Evolutionary conservation across 2,888 invertebrate species (phyloP), one percentile per base, ranked within the genome.

Genomic region (Leptinotarsa peninsularis): DNA sequence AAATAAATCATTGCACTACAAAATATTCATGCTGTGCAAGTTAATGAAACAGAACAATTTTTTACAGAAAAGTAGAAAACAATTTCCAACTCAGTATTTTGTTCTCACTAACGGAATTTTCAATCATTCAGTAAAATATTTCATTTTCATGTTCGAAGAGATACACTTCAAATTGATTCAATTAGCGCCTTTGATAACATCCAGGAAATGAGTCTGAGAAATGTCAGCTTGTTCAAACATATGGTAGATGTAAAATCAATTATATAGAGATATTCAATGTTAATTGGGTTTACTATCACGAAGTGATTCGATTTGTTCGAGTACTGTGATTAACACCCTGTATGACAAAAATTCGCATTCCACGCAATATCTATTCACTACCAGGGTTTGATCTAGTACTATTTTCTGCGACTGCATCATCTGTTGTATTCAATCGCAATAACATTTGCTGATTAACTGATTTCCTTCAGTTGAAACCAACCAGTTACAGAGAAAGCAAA

Each of bases 11-110:
- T 10, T 33, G 5, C n/a, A 33, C 17, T 21, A 63, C 14, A 43
- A 27, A 63, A 43, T 58, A 23, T n/a, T 33, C 63, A 63, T 63
- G 63, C 63, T 63, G 63, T 63, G 63, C 63, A 17, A 63, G 33
- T 63, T 63, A 63, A 63, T 63, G 60, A 60, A 60, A 23, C 63
- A 33, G 17, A 27, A 63, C 43, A 10, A 43, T 43, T 43, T 43
- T 10, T 13, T 3, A 10, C 43, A 43, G 43, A 43, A 43, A 10
- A 43, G 43, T 43, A 23, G 3, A 2, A 15, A 60, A 60, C 27
- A 60, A 17, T 15, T 60, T 60, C 27, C 33, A 13, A 33, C 4
- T 58, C 10, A 18, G 10, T 52, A 13, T 63, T 63, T 27, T 33
- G n/a, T 63, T 63, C 43, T 43, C 2, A 27, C 13, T 43, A 63